phyloP scores from a whole-genome alignment of 2,113 vertebrate genomes.

The Lycocorax pyrrhopterus region DNA sequence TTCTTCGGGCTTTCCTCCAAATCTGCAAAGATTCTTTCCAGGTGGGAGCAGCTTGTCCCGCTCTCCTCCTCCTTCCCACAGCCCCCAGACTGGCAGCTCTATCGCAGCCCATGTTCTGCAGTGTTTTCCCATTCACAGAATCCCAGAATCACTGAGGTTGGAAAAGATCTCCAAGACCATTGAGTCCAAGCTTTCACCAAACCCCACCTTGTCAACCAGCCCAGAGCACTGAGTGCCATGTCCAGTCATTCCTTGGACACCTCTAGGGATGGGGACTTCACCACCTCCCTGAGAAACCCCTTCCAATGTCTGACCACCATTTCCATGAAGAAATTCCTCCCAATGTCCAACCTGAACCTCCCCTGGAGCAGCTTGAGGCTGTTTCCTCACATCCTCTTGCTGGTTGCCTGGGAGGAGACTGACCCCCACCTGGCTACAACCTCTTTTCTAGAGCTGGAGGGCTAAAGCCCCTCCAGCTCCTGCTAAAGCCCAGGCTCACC shows the following conservation, averaged over 20 bases:
- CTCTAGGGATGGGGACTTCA: not conserved
- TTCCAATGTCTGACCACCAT: not conserved
- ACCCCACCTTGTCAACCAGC: not conserved
- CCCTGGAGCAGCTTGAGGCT: not conserved
- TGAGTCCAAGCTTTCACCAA: not conserved
- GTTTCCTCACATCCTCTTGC: not conserved
- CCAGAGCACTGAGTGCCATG: not conserved
- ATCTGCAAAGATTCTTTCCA: not conserved
- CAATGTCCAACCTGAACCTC: not conserved
- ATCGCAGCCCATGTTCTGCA: rapidly evolving
- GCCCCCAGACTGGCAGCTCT: rapidly evolving
- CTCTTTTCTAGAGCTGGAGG: no score
- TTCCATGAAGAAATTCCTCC: not conserved
- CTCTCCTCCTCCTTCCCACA: not conserved
- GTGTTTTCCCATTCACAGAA: not conserved
- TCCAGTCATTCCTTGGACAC: not conserved
- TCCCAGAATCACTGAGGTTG: not conserved
- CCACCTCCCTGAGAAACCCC: not conserved
- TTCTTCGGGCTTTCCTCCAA: not conserved
- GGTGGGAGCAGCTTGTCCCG: rapidly evolving
- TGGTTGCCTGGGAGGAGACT: not conserved
- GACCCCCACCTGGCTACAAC: not conserved
- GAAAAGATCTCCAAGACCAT: not conserved
- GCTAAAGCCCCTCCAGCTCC: not conserved
- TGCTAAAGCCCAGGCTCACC: not conserved